Evolutionary conservation across 2,888 invertebrate species (phyloP).

Genomic region (Hemistola chrysoprasaria): DNA sequence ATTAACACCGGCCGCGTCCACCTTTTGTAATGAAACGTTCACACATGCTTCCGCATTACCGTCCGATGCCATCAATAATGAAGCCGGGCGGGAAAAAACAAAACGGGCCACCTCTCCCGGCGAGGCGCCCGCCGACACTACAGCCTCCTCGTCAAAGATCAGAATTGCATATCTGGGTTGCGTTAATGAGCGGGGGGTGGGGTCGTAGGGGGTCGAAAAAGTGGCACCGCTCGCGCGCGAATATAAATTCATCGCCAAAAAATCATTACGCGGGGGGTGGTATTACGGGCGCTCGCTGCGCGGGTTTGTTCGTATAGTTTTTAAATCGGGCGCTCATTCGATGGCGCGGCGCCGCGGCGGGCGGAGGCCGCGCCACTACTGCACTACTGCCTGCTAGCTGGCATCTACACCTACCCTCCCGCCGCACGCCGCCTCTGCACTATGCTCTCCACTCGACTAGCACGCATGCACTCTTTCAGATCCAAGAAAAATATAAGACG

Average conservation of each 20-base stretch:
- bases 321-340: slow-evolving; percentile 80
- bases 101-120: slow-evolving; percentile 79
- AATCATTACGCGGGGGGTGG: slow-evolving; percentile 92
- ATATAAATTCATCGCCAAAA: slow-evolving; percentile 92
- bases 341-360: slow-evolving; percentile 71
- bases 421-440: slow-evolving; percentile 45
- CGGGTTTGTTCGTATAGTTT: slow-evolving; percentile 79
- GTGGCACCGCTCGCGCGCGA: slow-evolving; percentile 85
- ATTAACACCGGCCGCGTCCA: slow-evolving; percentile 80
- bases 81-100: slow-evolving; percentile 83
- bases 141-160: slow-evolving; percentile 84
- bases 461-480: slow-evolving; percentile 56
- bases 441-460: slow-evolving; percentile 48
- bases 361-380: slow-evolving; percentile 63
- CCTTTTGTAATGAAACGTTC: slow-evolving; percentile 82
- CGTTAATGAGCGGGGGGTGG: slow-evolving; percentile 83
- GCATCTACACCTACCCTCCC: slow-evolving; percentile 27
- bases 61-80: slow-evolving; percentile 83
- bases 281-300: slow-evolving; percentile 83
- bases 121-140: slow-evolving; percentile 81
- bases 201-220: slow-evolving; percentile 76
- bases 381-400: slow-evolving; percentile 42
- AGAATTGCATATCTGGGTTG: slow-evolving; percentile 86
- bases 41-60: slow-evolving; percentile 83
- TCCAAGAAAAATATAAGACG: slow-evolving; percentile 11